Evolutionary conservation across 2,797 vertebrate species (phyloP).

Genomic region (Poecilia wingei): DNA sequence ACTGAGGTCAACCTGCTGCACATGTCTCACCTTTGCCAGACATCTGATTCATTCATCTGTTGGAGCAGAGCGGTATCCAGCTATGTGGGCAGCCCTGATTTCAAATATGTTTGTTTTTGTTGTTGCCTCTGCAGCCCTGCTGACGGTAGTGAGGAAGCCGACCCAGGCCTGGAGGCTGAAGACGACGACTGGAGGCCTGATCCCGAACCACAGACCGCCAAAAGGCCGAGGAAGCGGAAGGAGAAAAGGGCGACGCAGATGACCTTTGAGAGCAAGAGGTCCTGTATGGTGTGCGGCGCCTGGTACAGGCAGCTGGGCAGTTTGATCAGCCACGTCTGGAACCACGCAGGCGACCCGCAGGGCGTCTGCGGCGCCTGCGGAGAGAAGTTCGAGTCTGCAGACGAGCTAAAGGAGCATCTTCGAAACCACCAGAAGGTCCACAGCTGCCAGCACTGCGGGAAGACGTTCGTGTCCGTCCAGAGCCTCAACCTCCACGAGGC

Average conservation of each 20-base stretch:
- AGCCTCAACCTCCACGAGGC: slow-evolving; percentile 32
- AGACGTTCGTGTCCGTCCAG: slow-evolving; percentile 27
- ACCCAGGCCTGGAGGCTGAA: not conserved
- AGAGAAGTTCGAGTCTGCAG: not conserved
- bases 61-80: too few species aligned
- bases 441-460: slow-evolving; percentile 34
- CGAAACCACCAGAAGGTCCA: slow-evolving; percentile 29
- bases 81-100: not conserved
- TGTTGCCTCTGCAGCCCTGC: not conserved
- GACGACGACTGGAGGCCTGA: slow-evolving; percentile 33
- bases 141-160: rapidly evolving
- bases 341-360: slow-evolving; percentile 31
- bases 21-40: too few species aligned
- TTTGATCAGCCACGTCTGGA: slow-evolving; percentile 57
- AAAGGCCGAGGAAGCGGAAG: not conserved
- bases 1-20: too few species aligned
- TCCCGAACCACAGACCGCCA: not conserved
- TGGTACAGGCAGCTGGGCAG: slow-evolving; percentile 32
- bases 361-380: slow-evolving; percentile 45
- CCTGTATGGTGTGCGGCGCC: slow-evolving; percentile 44
- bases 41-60: too few species aligned
- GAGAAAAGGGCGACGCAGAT: not conserved
- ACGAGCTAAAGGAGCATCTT: slow-evolving; percentile 30
- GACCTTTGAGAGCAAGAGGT: not conserved
- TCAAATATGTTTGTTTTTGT: not conserved